Base-by-base conservation (phyloP, 2,888 invertebrate genomes). In the Nasonia oneida region DNA sequence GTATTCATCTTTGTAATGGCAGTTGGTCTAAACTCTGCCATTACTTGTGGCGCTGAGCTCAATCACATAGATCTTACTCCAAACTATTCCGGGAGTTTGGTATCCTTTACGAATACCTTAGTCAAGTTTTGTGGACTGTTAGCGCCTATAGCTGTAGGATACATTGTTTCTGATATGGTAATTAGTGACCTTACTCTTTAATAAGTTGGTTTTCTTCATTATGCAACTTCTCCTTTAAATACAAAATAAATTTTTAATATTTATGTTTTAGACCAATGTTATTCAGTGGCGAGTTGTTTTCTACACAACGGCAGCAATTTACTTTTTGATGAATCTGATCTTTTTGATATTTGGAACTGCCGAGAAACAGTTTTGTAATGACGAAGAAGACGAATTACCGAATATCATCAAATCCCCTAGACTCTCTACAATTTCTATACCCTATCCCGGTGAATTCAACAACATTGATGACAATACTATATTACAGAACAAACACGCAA, bases 221-320 rank as follows among this genome's bases (percentile, higher is more conserved):
- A 39, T 0, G 23, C 14, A 18, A 18, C 33, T 78, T 12, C 3
- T 12, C 14, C 39, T 33, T 18, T 42, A 8, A 61, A 37, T 57
- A 6, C n/a, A 33, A 77, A 14, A 77, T 3, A 39, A 61, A 33
- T 61, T 12, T 8, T 53, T 57, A 37, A 81, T 57, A 57, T 61
- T 23, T 74, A 57, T 94, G 93, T 79, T 29, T 0, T 93, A 96
- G 96, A 92, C 93, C 1, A 93, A 94, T 61, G 94, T 94, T 0
- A 89, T 91, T 0, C 94, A 95, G 86, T 96, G 96, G 96, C 92
- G 95, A 64, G 94, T 94, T 57, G 95, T 96, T 33, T 96, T 96
- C 92, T 95, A 95, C 90, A 93, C 96, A n/a, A 94, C 96, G 0
- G 94, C 95, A 0, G 94, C 92, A 0, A 94, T 96, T 89, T 95